Base-by-base conservation (phyloP, 2,888 invertebrate species). In the Galerucella nymphaeae region DNA sequence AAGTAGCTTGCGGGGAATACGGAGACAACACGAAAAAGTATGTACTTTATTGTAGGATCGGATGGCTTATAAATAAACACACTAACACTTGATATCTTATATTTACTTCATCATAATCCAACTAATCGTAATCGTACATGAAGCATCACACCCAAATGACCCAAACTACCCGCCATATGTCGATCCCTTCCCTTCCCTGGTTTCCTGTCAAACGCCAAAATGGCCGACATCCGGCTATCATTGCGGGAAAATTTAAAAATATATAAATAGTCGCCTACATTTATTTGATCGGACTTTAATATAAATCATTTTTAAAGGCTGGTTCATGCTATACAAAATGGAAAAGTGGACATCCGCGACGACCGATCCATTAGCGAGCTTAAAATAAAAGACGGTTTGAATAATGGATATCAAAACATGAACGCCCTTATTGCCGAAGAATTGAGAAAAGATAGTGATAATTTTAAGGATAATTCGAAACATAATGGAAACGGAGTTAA, bases 1-100 rank as follows among this genome's bases (percentile, higher is more conserved):
- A 98, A 87, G 96, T 98, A 4, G 96, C 98, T 0, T 96, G 97
- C 84, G 98, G 98, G 0, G 98, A 98, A 86, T 97, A 98, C 85
- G 98, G 98, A 69, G 95, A 96, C 83, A 94, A 96, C 82, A 94
- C 93, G 0, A 91, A 92, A 77, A 94, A 92, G 96, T 67, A 63
- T 66, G 67, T 55, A 45, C 2, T 41, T 50, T 53, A 16, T 50
- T 14, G 13, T 13, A 4, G n/a, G n/a, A n/a, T n/a, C n/a, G n/a
- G n/a, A n/a, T n/a, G n/a, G n/a, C n/a, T n/a, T n/a, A n/a, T n/a
- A n/a, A n/a, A n/a, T n/a, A n/a, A n/a, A n/a, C n/a, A n/a, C n/a
- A n/a, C n/a, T n/a, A n/a, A n/a, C n/a, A n/a, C n/a, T n/a, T n/a
- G n/a, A n/a, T n/a, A n/a, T n/a, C n/a, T n/a, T n/a, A n/a, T n/a